These are phyloP conservation scores for Poecilia picta DNA, from an alignment of 2,797 vertebrate species.

Conservation along the genomic window DNA sequence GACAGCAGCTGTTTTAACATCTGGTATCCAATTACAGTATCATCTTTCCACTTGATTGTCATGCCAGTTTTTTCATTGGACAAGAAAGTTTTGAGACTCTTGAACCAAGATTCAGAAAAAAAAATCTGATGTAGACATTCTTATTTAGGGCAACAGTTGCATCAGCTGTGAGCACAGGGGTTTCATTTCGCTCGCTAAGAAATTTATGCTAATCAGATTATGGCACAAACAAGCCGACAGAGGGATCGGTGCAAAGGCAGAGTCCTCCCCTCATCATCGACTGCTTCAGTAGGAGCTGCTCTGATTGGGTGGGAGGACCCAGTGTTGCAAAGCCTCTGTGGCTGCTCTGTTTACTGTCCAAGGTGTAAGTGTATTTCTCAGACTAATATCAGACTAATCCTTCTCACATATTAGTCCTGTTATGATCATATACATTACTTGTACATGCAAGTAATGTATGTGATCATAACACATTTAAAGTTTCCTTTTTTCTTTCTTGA, in stretches of 20 bases:
- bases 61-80: constrained; percentile 20
- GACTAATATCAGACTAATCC: not conserved
- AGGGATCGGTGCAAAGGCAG: constrained; percentile 39
- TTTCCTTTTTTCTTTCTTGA: no score
- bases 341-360: constrained; percentile 15
- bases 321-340: constrained; percentile 41
- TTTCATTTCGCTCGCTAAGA: constrained; percentile 36
- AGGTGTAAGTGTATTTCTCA: constrained; percentile 3
- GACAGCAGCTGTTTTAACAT: constrained; percentile 48
- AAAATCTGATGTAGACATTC: not conserved
- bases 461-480: no score
- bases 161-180: constrained; percentile 1
- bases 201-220: constrained; percentile 48
- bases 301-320: constrained; percentile 33
- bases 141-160: constrained; percentile 9
- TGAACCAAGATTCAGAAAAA: not conserved
- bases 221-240: constrained; percentile 51
- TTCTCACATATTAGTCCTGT: not conserved
- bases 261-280: constrained; percentile 37
- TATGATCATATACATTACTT: no score
- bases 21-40: constrained; percentile 41
- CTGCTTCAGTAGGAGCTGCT: constrained; percentile 21
- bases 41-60: constrained; percentile 39
- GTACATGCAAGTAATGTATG: no score
- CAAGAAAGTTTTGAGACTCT: not conserved